These are phyloP conservation scores for Fopius arisanus DNA, from an alignment of 1,140 invertebrate genomes.

Conservation along the genomic window DNA sequence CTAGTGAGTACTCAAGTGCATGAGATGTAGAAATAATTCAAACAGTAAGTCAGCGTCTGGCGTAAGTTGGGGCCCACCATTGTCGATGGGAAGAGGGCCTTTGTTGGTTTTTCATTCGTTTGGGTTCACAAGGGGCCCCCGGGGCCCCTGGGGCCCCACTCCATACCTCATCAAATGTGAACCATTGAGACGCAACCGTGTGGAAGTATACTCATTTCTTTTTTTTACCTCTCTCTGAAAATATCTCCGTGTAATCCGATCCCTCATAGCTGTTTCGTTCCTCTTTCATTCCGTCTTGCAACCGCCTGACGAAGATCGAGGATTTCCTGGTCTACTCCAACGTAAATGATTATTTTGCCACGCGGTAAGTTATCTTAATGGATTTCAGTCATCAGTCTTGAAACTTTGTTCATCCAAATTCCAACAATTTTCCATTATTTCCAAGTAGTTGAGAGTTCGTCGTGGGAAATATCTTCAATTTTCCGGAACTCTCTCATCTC, in stretches of 20 bases:
- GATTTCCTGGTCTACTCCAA: conserved; percentile 18
- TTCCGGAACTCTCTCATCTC: no score
- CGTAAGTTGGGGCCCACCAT: not conserved
- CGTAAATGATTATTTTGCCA: not conserved
- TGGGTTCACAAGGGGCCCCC: conserved; percentile 21
- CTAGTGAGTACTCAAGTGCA: not conserved
- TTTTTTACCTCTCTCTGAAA: conserved; percentile 25
- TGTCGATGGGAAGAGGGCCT: conserved; percentile 35
- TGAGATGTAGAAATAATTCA: conserved; percentile 6
- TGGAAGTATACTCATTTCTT: conserved; percentile 56
- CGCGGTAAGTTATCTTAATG: not conserved
- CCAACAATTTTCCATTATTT: not conserved
- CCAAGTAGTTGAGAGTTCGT: no score
- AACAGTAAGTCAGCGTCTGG: not conserved
- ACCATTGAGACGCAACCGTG: conserved; percentile 50
- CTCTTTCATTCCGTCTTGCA: conserved; percentile 3
- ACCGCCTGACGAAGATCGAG: conserved; percentile 3
- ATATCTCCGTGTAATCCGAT: conserved; percentile 36
- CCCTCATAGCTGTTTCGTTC: conserved; percentile 25
- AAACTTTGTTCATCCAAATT: not conserved
- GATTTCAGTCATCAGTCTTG: not conserved
- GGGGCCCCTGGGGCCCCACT: conserved; percentile 33
- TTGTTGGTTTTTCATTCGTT: conserved; percentile 56
- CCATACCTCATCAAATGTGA: conserved; percentile 38
- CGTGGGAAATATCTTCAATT: no score